Conservation (phyloP, 2,113 vertebrate species). For the Albula goreensis region DNA sequence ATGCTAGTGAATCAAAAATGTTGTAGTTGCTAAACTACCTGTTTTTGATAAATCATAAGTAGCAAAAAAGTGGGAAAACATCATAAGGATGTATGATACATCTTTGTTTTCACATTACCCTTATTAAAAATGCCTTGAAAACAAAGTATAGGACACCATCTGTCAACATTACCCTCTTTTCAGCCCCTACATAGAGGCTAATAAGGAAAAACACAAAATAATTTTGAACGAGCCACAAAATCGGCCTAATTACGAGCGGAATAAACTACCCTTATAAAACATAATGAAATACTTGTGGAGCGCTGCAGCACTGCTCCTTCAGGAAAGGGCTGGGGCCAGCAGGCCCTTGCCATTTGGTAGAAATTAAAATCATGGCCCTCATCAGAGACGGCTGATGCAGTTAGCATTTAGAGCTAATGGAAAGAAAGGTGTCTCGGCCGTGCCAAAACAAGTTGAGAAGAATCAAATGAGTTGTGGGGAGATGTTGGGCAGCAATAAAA, state of each 20-base stretch:
- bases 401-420: not conserved
- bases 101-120: not conserved
- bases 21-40: not conserved
- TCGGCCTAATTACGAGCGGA: too few relatives aligned
- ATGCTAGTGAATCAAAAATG: not conserved
- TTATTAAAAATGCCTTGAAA: not conserved
- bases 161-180: not conserved
- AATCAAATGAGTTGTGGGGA: not conserved
- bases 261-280: not conserved
- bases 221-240: not conserved
- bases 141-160: not conserved
- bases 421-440: not conserved
- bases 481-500: too few relatives aligned
- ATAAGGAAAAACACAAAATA: not conserved
- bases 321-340: not conserved
- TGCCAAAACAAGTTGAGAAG: not conserved
- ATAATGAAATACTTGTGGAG: not conserved
- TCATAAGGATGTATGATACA: not conserved
- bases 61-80: not conserved
- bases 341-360: not conserved
- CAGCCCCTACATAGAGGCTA: not conserved
- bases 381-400: not conserved
- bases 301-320: not conserved
- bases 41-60: constrained; percentile 2
- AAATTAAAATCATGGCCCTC: not conserved